phyloP scores from a whole-genome alignment of 1,140 invertebrate species.

The Pachyrhynchus sulphureomaculatus region DNA sequence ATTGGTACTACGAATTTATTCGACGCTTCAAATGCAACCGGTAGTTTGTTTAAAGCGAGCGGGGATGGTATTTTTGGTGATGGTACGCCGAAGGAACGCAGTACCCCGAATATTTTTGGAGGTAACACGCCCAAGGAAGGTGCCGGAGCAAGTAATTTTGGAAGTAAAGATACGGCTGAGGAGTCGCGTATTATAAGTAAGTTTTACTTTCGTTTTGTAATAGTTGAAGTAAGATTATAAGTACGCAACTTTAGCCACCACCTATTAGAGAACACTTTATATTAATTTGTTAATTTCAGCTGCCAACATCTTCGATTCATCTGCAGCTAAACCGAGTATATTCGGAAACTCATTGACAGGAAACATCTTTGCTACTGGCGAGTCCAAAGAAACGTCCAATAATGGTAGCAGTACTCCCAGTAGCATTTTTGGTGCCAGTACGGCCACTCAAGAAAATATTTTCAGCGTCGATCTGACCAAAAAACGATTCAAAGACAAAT shows the following conservation, averaged over 20 bases:
- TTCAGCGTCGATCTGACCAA: slow-evolving; percentile 1
- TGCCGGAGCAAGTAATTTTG: background rate
- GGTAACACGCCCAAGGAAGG: background rate
- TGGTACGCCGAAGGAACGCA: slow-evolving; percentile 11
- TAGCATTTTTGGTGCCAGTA: no score
- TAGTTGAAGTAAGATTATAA: no score
- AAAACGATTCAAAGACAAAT: background rate
- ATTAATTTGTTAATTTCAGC: no score
- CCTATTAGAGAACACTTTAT: no score
- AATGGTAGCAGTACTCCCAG: no score
- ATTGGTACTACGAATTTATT: background rate
- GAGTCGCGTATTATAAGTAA: background rate
- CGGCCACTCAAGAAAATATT: background rate
- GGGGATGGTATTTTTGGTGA: background rate
- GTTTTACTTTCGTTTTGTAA: no score
- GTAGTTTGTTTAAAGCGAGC: background rate
- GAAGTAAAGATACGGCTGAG: background rate
- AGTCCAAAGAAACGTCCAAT: background rate
- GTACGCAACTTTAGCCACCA: no score
- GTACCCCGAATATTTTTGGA: slow-evolving; percentile 11
- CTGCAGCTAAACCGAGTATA: slow-evolving; percentile 1
- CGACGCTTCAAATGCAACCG: background rate
- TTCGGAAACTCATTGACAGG: slow-evolving; percentile 7
- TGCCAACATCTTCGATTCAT: background rate
- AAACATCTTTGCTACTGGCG: background rate